Base-by-base conservation (phyloP, 2,797 vertebrate species). In the Gymnodraco acuticeps region DNA sequence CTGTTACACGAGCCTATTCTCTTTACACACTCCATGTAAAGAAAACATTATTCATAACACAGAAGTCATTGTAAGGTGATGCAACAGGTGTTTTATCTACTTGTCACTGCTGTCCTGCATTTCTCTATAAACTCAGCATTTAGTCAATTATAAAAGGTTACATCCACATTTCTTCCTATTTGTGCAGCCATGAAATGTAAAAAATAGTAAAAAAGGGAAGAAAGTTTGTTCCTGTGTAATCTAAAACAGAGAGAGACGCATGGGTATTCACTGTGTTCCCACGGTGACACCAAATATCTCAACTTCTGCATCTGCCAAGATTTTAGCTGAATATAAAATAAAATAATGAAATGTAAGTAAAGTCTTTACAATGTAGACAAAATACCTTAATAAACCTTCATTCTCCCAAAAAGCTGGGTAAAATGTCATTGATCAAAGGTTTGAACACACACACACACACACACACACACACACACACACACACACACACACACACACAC, bases 351-450 rank as follows among this genome's bases (percentile, higher is more conserved):
- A 0, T 62, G 9, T 45, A 5, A 6, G 46, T 56, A 1, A 27
- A 11, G 10, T 43, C 19, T 17, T 58, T 63, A 15, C 33, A n/a
- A 41, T 27, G 23, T 43, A 6, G n/a, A 68, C 31, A 74, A 19
- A 2, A 16, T 10, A 51, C 4, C 47, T 14, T 27, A 65, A 46
- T 19, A 5, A 62, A 59, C 50, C 50, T 38, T 73, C 45, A 48
- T 20, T 67, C 17, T 76, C 11, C 5, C 65, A 70, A 77, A 77
- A 66, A 72, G 17, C 64, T 27, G 51, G n/a, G 27, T 16, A 19
- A 65, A 63, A 69, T 79, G 72, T 70, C 70, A 64, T 69, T 3
- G 83, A 52, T 76, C 82, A 85, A 87, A 84, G 84, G 84, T 88
- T 86, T 69, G 17, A 78, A 84, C 23, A 23, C 23, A 23, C 23